phyloP scores from a whole-genome alignment of 2,113 vertebrate species.

The Phaetusa simplex region DNA sequence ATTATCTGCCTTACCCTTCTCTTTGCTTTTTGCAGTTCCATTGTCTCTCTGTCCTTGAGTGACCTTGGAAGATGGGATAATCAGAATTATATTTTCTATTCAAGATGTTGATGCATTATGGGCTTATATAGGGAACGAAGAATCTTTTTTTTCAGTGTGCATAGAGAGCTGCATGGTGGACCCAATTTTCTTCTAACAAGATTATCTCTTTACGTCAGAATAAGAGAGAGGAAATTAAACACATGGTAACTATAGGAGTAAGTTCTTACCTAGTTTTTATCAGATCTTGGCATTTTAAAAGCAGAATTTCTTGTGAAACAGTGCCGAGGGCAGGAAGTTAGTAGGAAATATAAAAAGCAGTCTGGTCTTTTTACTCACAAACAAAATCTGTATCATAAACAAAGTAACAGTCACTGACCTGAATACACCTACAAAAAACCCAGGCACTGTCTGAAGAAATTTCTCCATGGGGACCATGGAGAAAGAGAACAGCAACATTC shows the following conservation, averaged over 20 bases:
- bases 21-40: not conserved
- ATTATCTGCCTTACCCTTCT: not conserved
- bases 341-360: not conserved
- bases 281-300: not conserved
- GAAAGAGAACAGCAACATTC: not conserved
- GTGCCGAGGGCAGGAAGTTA: not conserved
- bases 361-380: not conserved
- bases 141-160: not conserved
- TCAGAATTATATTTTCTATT: not conserved
- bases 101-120: not conserved
- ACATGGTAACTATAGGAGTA: not conserved
- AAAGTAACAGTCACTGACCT: not conserved
- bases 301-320: not conserved
- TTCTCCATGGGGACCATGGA: not conserved
- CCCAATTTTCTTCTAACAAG: not conserved
- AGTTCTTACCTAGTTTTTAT: not conserved
- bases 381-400: not conserved
- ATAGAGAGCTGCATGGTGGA: not conserved
- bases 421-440: not conserved
- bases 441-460: not conserved
- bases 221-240: conserved; percentile 1
- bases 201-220: not conserved
- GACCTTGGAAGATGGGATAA: not conserved
- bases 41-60: not conserved
- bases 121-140: not conserved